These are phyloP conservation scores for Loripinus fragilis DNA, from an alignment of 2,888 invertebrate species.

Conservation along the genomic window DNA sequence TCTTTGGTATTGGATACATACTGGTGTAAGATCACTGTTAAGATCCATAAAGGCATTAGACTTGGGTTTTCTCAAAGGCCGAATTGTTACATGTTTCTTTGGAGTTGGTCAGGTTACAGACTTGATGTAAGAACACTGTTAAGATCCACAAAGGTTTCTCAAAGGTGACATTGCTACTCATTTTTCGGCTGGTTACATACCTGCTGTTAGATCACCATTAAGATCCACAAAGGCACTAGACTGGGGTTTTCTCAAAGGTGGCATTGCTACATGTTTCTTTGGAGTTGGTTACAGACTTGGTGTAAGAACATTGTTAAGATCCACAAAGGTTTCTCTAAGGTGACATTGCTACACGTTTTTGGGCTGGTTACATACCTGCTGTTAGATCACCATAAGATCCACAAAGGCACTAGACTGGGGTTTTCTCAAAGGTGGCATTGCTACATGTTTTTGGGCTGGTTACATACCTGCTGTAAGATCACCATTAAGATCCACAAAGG, in stretches of 20 bases:
- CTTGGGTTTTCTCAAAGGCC: constrained; percentile 86
- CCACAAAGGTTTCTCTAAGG: constrained; percentile 87
- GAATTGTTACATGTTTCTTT: constrained; percentile 1
- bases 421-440: constrained; percentile 56
- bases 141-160: constrained; percentile 90
- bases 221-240: constrained; percentile 95
- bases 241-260: constrained; percentile 86
- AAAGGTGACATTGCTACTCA: constrained; percentile 49
- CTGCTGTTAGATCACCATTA: constrained; percentile 91
- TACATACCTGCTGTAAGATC: constrained; percentile 88
- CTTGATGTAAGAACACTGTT: constrained; percentile 91
- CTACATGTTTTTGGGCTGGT: neutral
- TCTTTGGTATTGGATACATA: too few relatives aligned
- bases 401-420: constrained; percentile 96
- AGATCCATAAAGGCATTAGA: constrained; percentile 95
- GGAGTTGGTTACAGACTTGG: constrained; percentile 85
- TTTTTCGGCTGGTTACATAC: too few relatives aligned
- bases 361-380: constrained; percentile 83
- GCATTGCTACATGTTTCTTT: constrained; percentile 1
- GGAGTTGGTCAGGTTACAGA: too few relatives aligned
- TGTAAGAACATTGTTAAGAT: constrained; percentile 92
- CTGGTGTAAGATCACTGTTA: constrained; percentile 92
- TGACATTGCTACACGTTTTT: constrained; percentile 21
- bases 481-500: constrained; percentile 93
- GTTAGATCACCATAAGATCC: constrained; percentile 93